Evolutionary conservation across 37 sponge, comb jelly and placozoan species (phyloP).

Genomic region (Agelas oroides): DNA sequence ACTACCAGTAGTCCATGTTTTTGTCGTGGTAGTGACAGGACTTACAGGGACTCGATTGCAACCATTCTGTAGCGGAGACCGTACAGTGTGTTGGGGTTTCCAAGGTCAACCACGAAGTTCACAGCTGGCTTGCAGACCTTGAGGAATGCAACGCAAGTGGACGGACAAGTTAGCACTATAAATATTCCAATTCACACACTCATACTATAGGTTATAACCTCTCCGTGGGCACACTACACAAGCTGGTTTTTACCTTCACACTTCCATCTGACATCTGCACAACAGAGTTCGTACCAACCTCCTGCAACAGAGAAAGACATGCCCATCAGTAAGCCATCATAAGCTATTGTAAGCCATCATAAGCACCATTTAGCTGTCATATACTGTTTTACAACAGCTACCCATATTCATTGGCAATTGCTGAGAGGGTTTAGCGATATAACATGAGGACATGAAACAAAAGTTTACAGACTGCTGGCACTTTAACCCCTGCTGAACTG

Average conservation of each 20-base stretch:
- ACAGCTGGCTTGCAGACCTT: slow-evolving; percentile 72
- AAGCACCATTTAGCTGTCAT: no score
- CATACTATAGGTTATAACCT: no score
- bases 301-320: slow-evolving; percentile 8
- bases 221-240: no score
- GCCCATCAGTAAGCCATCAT: background rate
- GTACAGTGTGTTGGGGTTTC: slow-evolving; percentile 50
- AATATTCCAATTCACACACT: no score
- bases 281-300: background rate
- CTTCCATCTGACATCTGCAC: slow-evolving; percentile 20
- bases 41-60: slow-evolving; percentile 93
- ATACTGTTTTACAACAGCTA: no score
- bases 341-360: background rate
- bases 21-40: no score
- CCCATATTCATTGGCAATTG: no score
- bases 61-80: slow-evolving; percentile 82
- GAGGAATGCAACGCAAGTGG: background rate
- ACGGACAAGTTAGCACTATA: background rate
- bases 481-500: no score
- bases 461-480: no score
- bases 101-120: slow-evolving; percentile 43
- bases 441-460: no score
- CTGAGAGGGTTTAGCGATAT: no score
- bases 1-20: no score
- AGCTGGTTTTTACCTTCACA: slow-evolving; percentile 6